phyloP scores from a whole-genome alignment of 2,797 vertebrate genomes.

The Chaetophractus vellerosus region DNA sequence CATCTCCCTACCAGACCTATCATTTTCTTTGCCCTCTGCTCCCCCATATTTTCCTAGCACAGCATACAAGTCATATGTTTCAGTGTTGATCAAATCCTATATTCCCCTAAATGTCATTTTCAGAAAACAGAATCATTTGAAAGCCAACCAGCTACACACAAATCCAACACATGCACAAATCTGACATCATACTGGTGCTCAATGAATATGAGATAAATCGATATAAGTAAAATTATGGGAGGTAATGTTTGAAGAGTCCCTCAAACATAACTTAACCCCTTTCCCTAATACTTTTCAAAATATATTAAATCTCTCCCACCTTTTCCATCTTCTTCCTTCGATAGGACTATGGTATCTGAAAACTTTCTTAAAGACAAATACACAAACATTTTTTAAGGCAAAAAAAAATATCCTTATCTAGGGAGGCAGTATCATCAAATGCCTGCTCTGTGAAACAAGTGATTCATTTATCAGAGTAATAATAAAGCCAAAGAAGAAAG shows the following conservation, averaged over 20 bases:
- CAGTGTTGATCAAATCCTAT: neutral
- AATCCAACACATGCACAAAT: neutral
- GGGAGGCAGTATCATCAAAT: neutral
- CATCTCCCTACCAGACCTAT: neutral
- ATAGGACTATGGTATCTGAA: conserved; percentile 31
- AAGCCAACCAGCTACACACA: neutral
- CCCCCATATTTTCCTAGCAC: neutral
- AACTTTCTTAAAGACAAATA: conserved; percentile 40
- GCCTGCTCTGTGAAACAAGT: neutral
- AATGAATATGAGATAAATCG: conserved; percentile 6
- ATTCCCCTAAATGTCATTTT: neutral
- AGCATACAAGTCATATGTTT: neutral
- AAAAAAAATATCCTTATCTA: conserved; percentile 42
- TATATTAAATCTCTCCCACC: neutral
- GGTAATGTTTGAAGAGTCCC: neutral
- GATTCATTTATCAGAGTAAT: conserved; percentile 26
- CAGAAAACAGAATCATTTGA: neutral
- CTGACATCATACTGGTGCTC: neutral
- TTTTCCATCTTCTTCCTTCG: conserved; percentile 31
- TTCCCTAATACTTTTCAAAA: conserved; percentile 44
- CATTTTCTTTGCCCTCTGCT: neutral
- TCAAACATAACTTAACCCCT: neutral
- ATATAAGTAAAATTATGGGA: conserved; percentile 19
- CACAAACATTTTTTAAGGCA: conserved; percentile 23
- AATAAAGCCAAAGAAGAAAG: conserved; percentile 61